Percentiles rank a stretch among this genome's conserved stretches.
Evolutionary conservation across 2,888 invertebrate genomes (phyloP).

Genomic region (Acleris cristana): DNA sequence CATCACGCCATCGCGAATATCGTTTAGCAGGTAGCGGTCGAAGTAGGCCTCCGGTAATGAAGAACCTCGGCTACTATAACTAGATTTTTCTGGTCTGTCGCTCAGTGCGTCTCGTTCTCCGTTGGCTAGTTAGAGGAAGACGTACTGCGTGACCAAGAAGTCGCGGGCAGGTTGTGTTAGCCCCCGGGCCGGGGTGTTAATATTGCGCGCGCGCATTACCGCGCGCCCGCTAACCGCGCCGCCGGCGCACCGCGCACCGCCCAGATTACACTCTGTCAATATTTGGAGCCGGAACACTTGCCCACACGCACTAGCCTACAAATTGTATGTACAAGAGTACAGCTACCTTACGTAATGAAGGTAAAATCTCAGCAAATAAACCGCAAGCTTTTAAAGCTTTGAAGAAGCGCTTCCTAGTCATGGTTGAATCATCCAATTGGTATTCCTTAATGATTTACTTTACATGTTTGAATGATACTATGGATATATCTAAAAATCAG

Average conservation of each 20-base stretch:
- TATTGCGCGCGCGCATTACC: constrained; percentile 67
- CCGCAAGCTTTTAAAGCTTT: constrained; percentile 22
- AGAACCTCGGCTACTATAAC: constrained; percentile 48
- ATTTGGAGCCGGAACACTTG: constrained; percentile 60
- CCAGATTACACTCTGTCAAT: constrained; percentile 80
- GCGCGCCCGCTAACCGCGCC: constrained; percentile 67
- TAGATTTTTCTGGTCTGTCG: no score
- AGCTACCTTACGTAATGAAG: constrained; percentile 34
- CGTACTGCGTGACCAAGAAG: no score
- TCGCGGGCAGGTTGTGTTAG: no score
- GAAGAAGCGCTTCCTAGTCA: constrained; percentile 19
- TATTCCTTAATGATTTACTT: constrained; percentile 1
- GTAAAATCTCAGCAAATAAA: constrained; percentile 35
- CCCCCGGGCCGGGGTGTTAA: constrained; percentile 60
- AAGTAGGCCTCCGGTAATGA: constrained; percentile 73
- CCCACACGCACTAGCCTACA: constrained; percentile 38
- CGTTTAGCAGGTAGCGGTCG: constrained; percentile 62
- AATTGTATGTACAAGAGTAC: constrained; percentile 27
- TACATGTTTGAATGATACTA: no score
- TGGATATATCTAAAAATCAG: no score
- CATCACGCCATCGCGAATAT: constrained; percentile 66
- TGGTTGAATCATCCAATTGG: constrained; percentile 18
- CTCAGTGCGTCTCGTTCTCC: no score
- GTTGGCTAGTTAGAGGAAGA: no score
- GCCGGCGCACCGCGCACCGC: constrained; percentile 58